Base-by-base conservation (phyloP, 2,113 vertebrate species). In the Fulmarus glacialis region DNA sequence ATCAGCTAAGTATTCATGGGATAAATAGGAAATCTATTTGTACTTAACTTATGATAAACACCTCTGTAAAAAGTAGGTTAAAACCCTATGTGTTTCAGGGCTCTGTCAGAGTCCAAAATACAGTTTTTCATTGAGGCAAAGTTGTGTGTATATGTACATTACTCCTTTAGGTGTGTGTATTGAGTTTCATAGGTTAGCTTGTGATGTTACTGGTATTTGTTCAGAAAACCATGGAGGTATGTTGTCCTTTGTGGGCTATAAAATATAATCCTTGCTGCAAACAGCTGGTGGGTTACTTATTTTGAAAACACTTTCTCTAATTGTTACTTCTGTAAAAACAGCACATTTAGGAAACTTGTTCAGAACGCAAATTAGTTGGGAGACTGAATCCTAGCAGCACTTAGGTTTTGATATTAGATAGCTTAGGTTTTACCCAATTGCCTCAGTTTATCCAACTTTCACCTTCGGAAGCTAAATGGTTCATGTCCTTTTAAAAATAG, bases 401-500 rank as follows among this genome's bases (percentile, higher is more conserved):
- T 87, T 79, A 23, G 24, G 9, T 87, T 87, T 63, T 82, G 42
- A 9, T 86, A 13, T 52, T 50, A 55, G 56, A 23, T 56, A 42
- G 45, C 29, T 86, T 42, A 67, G 32, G 12, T 93, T 95, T 93
- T 87, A 53, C 13, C 20, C 81, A 71, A 7, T 38, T 93, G 42
- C 60, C 23, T 88, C 68, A 38, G 30, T 94, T 92, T 95, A 78
- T 87, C 58, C 58, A 83, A 0, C 47, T 93, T 90, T 90, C 55
- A 81, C 77, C 77, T 87, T 93, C 71, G 48, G 78, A 95, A 89
- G 52, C 52, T 83, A 85, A 96, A 94, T 72, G 62, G 36, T 91
- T 95, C 26, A 42, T 89, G 96, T 89, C 84, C 82, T 95, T 81
- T 88, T 43, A 71, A 96, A 97, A 95, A 95, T 95, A 97, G 97